A percentile compares a stretch with the other conserved stretches of the same genome.
These are phyloP conservation scores for Meloidogyne exigua DNA, from an alignment of 1,140 invertebrate species.

Conservation along the genomic window DNA sequence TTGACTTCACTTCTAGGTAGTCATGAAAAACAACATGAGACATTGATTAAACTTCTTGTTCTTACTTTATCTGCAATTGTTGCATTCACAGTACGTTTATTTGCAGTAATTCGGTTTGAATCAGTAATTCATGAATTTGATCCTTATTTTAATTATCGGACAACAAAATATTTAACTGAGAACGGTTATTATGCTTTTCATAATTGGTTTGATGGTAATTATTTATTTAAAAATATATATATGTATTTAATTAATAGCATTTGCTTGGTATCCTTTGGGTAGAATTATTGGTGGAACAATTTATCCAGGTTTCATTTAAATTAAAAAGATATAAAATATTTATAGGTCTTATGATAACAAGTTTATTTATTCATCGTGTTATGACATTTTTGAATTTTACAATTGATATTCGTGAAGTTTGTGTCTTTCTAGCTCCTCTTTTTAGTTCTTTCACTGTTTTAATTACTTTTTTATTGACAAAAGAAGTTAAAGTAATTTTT, in stretches of 20 bases:
- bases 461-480: constrained; percentile 91
- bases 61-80: constrained; percentile 66
- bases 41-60: constrained; percentile 36
- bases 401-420: constrained; percentile 95
- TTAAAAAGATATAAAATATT: constrained; percentile 74
- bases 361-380: constrained; percentile 81
- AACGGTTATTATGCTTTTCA: constrained; percentile 99
- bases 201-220: constrained; percentile 87
- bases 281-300: constrained; percentile 81
- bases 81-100: constrained; percentile 91
- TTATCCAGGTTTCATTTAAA: constrained; percentile 65
- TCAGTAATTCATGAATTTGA: constrained; percentile 80
- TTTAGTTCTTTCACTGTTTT: constrained; percentile 96
- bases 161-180: constrained; percentile 97
- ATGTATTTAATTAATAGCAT: constrained; percentile 68
- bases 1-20: neutral
- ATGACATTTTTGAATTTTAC: constrained; percentile 91
- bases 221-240: neutral
- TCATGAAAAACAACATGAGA: constrained; percentile 35
- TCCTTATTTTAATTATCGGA: constrained; percentile 85
- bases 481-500: constrained; percentile 67
- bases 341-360: constrained; percentile 97
- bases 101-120: constrained; percentile 98
- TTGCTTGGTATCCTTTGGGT: constrained; percentile 98
- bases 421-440: constrained; percentile 95